phyloP scores from a whole-genome alignment of 1,140 invertebrate species.

The Diabrotica virgifera region DNA sequence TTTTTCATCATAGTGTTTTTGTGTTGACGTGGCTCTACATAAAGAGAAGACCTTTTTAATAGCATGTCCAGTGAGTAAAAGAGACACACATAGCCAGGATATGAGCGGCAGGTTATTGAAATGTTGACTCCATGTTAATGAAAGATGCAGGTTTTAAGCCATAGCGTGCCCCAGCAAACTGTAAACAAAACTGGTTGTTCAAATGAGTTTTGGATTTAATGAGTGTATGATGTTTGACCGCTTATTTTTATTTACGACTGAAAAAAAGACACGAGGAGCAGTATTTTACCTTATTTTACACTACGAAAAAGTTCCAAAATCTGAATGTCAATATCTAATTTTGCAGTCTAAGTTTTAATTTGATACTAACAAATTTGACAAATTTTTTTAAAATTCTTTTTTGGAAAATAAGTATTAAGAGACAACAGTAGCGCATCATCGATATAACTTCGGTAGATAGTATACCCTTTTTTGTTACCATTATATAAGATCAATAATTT shows the following conservation, averaged over 20 bases:
- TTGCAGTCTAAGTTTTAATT: no score
- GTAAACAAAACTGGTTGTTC: constrained; percentile 26
- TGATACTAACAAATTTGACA: no score
- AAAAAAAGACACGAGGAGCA: no score
- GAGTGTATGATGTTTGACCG: neutral
- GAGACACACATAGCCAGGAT: constrained; percentile 27
- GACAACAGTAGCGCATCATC: no score
- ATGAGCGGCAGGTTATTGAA: constrained; percentile 42
- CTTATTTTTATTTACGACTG: neutral
- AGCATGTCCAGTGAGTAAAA: constrained; percentile 14
- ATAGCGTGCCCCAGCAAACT: constrained; percentile 11
- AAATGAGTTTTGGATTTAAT: constrained; percentile 34
- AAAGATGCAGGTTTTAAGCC: constrained; percentile 42
- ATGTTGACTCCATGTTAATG: constrained; percentile 42
- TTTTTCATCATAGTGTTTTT: constrained; percentile 20
- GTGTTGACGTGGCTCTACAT: constrained; percentile 11
- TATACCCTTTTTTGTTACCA: no score
- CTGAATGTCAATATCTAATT: no score
- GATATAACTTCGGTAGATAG: no score
- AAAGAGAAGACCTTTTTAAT: constrained; percentile 21
- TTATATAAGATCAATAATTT: no score
- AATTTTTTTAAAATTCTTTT: no score
- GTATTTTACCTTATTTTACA: no score
- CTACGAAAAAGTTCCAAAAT: no score
- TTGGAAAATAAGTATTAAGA: no score